Evolutionary conservation across 2,113 vertebrate species (phyloP).

Genomic region (Rattus rattus): DNA sequence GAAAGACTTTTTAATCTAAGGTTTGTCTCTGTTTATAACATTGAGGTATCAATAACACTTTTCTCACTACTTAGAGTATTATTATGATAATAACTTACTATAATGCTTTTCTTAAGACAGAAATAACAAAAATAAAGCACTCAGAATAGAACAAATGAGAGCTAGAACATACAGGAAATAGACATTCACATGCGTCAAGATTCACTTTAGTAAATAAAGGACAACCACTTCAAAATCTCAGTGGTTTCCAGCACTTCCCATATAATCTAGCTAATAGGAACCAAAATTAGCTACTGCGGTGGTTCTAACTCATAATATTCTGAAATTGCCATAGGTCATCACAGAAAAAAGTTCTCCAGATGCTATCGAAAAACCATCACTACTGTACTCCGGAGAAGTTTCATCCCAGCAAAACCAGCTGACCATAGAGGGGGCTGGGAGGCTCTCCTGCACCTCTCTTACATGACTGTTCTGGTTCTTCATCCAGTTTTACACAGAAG

Average conservation of each 20-base stretch:
- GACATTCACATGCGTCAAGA: neutral
- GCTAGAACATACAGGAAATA: neutral
- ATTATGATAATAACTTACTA: neutral
- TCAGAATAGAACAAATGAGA: neutral
- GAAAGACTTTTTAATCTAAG: slow-evolving; percentile 15
- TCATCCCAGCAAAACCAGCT: neutral
- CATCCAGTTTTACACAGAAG: slow-evolving; percentile 43
- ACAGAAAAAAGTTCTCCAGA: neutral
- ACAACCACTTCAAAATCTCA: neutral
- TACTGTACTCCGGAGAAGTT: neutral
- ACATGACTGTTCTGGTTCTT: neutral
- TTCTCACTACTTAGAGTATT: slow-evolving; percentile 7
- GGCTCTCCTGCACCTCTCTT: neutral
- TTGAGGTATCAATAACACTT: neutral
- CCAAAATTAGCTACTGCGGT: neutral
- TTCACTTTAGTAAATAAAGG: slow-evolving; percentile 5
- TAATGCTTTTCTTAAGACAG: neutral
- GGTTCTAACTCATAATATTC: neutral
- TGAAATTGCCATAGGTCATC: neutral
- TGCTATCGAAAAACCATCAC: neutral
- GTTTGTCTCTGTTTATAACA: neutral
- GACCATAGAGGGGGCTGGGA: neutral
- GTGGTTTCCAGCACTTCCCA: neutral
- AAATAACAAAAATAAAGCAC: slow-evolving; percentile 37
- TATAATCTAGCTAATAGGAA: neutral